These are phyloP conservation scores for Eueides isabella DNA, from an alignment of 1,140 invertebrate species.

Conservation along the genomic window DNA sequence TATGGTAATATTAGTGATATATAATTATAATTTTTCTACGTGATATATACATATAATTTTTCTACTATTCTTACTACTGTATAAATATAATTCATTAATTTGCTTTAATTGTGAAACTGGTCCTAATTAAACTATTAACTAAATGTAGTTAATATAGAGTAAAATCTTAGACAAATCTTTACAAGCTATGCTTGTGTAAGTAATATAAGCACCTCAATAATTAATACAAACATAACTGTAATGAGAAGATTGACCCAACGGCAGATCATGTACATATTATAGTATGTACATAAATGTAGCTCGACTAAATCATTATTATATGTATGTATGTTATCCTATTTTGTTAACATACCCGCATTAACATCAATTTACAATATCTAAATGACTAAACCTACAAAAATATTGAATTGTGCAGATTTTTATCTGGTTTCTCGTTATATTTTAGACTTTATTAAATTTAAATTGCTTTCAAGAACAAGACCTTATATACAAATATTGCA, in stretches of 20 bases:
- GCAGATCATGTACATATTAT: neutral
- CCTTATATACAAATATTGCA: neutral
- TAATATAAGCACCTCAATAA: conserved; percentile 4
- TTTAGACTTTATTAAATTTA: too few species aligned
- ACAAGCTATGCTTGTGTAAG: neutral
- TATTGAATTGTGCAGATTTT: too few species aligned
- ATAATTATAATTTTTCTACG: neutral
- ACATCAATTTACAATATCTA: neutral
- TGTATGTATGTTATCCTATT: too few species aligned
- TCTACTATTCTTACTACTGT: neutral
- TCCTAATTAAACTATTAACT: neutral
- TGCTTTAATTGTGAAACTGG: neutral
- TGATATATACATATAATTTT: neutral
- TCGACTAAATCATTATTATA: neutral
- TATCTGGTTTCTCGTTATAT: too few species aligned
- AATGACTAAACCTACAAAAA: neutral
- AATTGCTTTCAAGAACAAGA: too few species aligned
- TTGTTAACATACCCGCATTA: neutral
- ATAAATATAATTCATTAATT: neutral
- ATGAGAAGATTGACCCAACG: neutral
- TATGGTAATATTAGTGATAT: neutral
- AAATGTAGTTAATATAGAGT: neutral
- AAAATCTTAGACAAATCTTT: neutral
- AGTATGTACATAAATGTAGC: neutral
- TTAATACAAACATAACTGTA: neutral